Evolutionary conservation across 2,797 vertebrate species (phyloP).

Genomic region (Sebastes kiyomatsui): DNA sequence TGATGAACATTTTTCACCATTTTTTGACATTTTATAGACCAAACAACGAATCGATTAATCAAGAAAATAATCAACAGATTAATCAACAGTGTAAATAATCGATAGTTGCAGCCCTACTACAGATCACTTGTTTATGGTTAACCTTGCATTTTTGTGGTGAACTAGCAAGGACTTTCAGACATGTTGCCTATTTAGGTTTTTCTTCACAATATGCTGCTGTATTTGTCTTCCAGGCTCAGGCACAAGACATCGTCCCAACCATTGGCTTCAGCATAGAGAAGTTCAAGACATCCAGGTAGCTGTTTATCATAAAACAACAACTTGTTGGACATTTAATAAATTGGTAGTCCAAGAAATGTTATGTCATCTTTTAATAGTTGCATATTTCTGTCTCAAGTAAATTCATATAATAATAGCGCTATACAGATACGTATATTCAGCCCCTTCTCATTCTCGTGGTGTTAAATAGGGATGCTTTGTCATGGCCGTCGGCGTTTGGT

Average conservation of each 20-base stretch:
- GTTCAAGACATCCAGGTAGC: slow-evolving; percentile 96
- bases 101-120: too few species aligned
- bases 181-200: not conserved
- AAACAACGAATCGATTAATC: too few species aligned
- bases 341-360: not conserved
- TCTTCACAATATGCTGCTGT: not conserved
- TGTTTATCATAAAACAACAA: not conserved
- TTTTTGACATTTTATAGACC: too few species aligned
- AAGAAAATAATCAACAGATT: too few species aligned
- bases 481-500: fast-evolving
- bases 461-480: too few species aligned
- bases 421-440: not conserved
- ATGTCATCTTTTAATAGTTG: not conserved
- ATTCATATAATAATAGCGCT: not conserved
- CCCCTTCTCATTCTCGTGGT: too few species aligned
- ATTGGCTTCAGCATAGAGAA: slow-evolving; percentile 99
- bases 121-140: not conserved
- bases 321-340: not conserved
- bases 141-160: not conserved
- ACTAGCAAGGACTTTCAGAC: not conserved
- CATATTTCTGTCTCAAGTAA: not conserved
- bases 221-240: slow-evolving; percentile 88
- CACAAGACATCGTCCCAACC: slow-evolving; percentile 97
- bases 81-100: too few species aligned
- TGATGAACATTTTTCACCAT: too few species aligned